Evolutionary conservation across 2,797 vertebrate genomes (phyloP).

Genomic region (Coranthus polyacanthus): DNA sequence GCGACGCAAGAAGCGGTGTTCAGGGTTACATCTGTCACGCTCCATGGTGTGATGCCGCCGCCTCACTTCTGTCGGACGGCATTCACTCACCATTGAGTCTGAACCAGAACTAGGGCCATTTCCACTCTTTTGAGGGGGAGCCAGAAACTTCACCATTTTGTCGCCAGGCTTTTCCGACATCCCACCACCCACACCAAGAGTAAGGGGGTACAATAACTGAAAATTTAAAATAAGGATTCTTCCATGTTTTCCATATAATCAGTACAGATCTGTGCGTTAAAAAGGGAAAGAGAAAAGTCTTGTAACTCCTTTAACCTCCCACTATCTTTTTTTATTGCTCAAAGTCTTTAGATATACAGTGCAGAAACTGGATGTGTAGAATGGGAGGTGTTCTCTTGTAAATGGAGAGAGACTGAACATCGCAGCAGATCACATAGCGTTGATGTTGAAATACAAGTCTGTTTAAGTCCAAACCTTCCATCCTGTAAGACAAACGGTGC

Average conservation of each 20-base stretch:
- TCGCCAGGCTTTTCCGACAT: slow-evolving; percentile 87
- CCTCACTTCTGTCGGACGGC: slow-evolving; percentile 88
- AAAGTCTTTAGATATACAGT: slow-evolving; percentile 71
- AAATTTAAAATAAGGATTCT: slow-evolving; percentile 71
- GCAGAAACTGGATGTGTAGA: slow-evolving; percentile 57
- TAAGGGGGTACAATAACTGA: slow-evolving; percentile 64
- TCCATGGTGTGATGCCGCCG: slow-evolving; percentile 98
- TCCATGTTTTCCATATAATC: slow-evolving; percentile 71
- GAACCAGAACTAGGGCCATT: slow-evolving; percentile 93
- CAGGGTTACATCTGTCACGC: slow-evolving; percentile 91
- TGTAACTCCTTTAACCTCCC: slow-evolving; percentile 32
- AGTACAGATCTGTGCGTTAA: slow-evolving; percentile 42
- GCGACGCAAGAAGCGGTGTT: slow-evolving; percentile 96
- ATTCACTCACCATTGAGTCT: slow-evolving; percentile 90
- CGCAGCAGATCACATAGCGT: slow-evolving; percentile 62
- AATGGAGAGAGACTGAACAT: slow-evolving; percentile 73
- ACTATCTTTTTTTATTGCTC: slow-evolving; percentile 49
- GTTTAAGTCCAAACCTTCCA: slow-evolving; percentile 83
- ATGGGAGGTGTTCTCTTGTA: slow-evolving; percentile 80
- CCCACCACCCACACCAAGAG: slow-evolving; percentile 79
- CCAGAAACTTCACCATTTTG: slow-evolving; percentile 88
- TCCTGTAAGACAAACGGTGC: slow-evolving; percentile 73
- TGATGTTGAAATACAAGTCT: slow-evolving; percentile 72
- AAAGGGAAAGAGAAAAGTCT: slow-evolving; percentile 42
- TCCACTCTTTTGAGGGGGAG: slow-evolving; percentile 87